phyloP scores from a whole-genome alignment of 2,797 vertebrate species.

The Paedocypris micromegethes region DNA sequence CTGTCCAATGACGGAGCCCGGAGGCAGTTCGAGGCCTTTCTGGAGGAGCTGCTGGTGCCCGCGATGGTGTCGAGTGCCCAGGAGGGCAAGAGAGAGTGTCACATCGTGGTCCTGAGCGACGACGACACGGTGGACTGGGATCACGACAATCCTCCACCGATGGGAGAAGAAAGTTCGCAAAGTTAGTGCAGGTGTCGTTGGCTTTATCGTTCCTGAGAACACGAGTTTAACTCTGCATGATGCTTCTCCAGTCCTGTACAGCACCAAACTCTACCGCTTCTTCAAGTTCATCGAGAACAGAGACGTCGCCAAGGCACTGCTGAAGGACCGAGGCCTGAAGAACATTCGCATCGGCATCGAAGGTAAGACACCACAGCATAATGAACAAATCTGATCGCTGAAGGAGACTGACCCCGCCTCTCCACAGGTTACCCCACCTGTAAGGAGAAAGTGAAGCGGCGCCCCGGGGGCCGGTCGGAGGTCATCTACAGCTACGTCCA shows the following conservation, averaged over 20 bases:
- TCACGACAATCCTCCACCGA: conserved; percentile 95
- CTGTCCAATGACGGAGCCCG: conserved; percentile 95
- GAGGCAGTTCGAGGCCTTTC: conserved; percentile 90
- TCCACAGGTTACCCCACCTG: conserved; percentile 89
- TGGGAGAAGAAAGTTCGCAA: conserved; percentile 98
- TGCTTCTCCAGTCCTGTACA: conserved; percentile 87
- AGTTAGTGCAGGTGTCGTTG: conserved; percentile 64
- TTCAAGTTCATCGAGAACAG: conserved; percentile 99
- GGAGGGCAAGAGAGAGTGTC: conserved; percentile 93
- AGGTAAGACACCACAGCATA: conserved; percentile 69
- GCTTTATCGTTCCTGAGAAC: not conserved
- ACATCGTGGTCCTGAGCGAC: conserved; percentile 95
- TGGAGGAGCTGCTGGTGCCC: conserved; percentile 96
- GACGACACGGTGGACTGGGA: conserved; percentile 99
- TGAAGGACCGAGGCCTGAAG: conserved; percentile 96
- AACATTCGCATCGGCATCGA: conserved; percentile 97
- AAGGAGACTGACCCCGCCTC: not conserved
- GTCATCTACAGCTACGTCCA: conserved; percentile 98
- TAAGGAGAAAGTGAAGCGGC: conserved; percentile 96
- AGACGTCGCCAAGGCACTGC: conserved; percentile 95
- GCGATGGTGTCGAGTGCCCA: conserved; percentile 96
- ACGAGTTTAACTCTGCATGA: not conserved
- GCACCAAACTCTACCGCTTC: conserved; percentile 96
- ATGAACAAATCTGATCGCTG: not conserved
- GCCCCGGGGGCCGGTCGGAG: conserved; percentile 87